Evolutionary conservation across 2,797 vertebrate species (phyloP).

Genomic region (Pseudocheirus occidentalis): DNA sequence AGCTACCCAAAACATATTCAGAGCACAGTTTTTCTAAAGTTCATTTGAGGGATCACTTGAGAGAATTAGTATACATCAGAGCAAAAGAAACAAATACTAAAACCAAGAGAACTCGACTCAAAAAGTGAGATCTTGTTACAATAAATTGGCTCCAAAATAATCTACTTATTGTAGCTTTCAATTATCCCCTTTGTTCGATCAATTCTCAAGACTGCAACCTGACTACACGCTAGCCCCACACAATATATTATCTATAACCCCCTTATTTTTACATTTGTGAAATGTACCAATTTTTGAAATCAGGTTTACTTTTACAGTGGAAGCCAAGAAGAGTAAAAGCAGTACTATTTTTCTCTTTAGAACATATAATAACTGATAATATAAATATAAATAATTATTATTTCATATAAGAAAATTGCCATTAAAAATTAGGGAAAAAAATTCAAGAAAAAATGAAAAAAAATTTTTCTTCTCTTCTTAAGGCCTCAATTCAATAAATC

Average conservation of each 20-base stretch:
- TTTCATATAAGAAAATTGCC: background rate
- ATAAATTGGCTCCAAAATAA: background rate
- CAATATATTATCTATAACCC: background rate
- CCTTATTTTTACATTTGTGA: background rate
- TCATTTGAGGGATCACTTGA: background rate
- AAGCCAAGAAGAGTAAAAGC: background rate
- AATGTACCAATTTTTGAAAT: background rate
- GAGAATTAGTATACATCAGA: background rate
- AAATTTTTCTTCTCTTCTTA: background rate
- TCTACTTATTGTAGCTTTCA: background rate
- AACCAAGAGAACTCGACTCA: background rate
- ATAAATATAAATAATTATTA: background rate
- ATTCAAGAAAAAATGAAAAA: conserved; percentile 14
- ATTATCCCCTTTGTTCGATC: background rate
- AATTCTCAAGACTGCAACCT: background rate
- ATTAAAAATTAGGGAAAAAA: conserved; percentile 3
- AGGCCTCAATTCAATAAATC: conserved; percentile 2
- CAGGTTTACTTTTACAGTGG: background rate
- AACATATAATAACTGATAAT: background rate
- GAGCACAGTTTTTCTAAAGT: background rate
- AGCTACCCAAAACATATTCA: background rate
- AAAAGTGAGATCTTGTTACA: background rate
- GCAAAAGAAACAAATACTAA: background rate
- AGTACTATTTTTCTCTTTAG: conserved; percentile 5
- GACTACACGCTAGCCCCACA: background rate